Evolutionary conservation across 2,797 vertebrate genomes (phyloP).

Genomic region (Hemitrygon akajei): DNA sequence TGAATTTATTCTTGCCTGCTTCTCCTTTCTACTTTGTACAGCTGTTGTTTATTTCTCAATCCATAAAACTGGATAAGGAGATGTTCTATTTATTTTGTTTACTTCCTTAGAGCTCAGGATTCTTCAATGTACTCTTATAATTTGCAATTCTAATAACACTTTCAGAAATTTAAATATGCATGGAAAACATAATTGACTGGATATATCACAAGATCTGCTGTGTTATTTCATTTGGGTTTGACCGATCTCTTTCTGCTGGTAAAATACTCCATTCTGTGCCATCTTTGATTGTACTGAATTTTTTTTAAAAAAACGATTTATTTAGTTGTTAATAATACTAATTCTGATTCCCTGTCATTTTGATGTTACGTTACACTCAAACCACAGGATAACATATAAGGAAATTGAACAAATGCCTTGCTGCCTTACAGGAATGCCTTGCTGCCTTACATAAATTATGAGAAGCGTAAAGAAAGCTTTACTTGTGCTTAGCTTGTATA

Average conservation of each 20-base stretch:
- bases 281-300: background rate
- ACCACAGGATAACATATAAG: background rate
- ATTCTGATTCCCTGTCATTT: background rate
- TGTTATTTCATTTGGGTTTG: background rate
- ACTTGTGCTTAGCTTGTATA: background rate
- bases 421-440: background rate
- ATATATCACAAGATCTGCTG: background rate
- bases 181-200: background rate
- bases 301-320: too few relatives aligned
- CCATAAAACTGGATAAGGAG: background rate
- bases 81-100: background rate
- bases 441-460: background rate
- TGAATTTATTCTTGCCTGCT: background rate
- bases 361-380: background rate
- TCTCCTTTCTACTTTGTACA: background rate
- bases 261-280: background rate
- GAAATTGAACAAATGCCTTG: background rate
- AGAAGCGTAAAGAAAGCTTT: background rate
- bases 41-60: background rate
- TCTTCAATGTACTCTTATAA: background rate
- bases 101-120: background rate
- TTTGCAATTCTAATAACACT: background rate
- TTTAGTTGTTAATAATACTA: background rate
- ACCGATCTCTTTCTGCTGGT: background rate
- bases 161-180: background rate